A percentile compares a stretch with the other conserved stretches of the same genome.
phyloP scores from a whole-genome alignment of 2,888 invertebrate genomes.

The Lamellibrachia columna region DNA sequence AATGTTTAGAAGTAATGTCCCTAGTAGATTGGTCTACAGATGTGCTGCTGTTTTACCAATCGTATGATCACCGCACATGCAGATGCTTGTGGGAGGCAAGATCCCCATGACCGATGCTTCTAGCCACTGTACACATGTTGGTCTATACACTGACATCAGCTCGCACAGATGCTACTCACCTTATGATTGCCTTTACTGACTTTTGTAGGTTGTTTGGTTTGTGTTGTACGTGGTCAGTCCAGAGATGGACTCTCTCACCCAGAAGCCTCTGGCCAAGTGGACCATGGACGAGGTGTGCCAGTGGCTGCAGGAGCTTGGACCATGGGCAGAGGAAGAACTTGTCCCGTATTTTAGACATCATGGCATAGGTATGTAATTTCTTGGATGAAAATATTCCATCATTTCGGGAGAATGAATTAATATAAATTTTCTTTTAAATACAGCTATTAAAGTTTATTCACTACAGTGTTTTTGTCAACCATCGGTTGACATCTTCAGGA shows the following conservation, averaged over 20 bases:
- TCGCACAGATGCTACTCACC: too few relatives aligned
- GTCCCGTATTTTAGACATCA: slow-evolving; percentile 21
- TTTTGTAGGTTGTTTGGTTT: slow-evolving; percentile 7
- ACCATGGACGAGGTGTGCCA: slow-evolving; percentile 20
- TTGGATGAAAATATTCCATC: not conserved
- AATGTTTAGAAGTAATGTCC: too few relatives aligned
- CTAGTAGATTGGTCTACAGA: too few relatives aligned
- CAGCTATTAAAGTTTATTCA: too few relatives aligned
- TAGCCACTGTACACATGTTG: too few relatives aligned
- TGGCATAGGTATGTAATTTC: not conserved
- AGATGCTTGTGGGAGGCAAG: too few relatives aligned
- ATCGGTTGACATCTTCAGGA: too few relatives aligned
- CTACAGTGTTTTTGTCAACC: too few relatives aligned
- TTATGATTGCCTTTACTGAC: not conserved
- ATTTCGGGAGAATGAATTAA: not conserved
- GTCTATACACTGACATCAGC: too few relatives aligned
- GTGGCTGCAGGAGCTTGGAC: slow-evolving; percentile 23
- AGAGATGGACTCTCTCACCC: not conserved
- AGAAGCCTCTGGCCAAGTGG: slow-evolving; percentile 23
- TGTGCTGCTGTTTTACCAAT: too few relatives aligned
- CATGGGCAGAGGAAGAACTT: slow-evolving; percentile 7
- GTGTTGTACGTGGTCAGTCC: slow-evolving; percentile 24
- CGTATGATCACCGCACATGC: too few relatives aligned
- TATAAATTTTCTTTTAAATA: not conserved
- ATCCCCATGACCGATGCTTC: too few relatives aligned